Evolutionary conservation across 1,140 invertebrate genomes (phyloP), one percentile per base, ranked within the genome.

Genomic region (Tetragonula clypearis): DNA sequence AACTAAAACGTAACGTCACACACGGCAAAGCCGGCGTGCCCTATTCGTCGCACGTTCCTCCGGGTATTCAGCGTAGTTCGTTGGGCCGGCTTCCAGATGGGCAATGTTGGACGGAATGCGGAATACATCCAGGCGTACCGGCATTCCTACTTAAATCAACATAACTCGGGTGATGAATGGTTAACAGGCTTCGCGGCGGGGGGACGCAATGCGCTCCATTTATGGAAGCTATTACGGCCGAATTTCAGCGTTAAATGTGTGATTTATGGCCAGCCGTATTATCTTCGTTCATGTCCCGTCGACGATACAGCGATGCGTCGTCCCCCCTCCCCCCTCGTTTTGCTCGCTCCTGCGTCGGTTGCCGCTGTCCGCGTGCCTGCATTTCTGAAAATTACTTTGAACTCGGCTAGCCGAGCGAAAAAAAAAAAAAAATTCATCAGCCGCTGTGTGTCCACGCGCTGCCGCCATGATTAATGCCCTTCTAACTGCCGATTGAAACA

Each of bases 101-200:
- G 88, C 88, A 90, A 90, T 90, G 84, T 79, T 56, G 84, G 82
- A 86, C 75, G 88, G 89, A 90, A 90, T 90, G 89, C 81, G 84
- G 88, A 90, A 90, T 88, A 90, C 88, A 90, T 87, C 83, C 79
- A 84, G 53, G 60, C 82, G 80, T 58, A 55, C 82, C 80, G 88
- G 87, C 87, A 88, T 91, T 88, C 90, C 90, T 91, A 91, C 90
- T 91, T 91, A 91, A 91, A 91, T 91, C 90, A 91, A 90, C 90
- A 90, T 91, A 91, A 91, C 90, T 91, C 82, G 90, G 79, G 82
- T 91, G 90, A 91, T 90, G 86, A 90, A 91, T 91, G 90, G 90
- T 91, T 91, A 91, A 90, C 88, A 86, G 87, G 88, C 65, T 73
- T 84, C 80, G 82, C 66, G 69, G 66, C 65, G 30, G 30, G 30